phyloP scores from a whole-genome alignment of 2,888 invertebrate species.

The Parnassius apollo region DNA sequence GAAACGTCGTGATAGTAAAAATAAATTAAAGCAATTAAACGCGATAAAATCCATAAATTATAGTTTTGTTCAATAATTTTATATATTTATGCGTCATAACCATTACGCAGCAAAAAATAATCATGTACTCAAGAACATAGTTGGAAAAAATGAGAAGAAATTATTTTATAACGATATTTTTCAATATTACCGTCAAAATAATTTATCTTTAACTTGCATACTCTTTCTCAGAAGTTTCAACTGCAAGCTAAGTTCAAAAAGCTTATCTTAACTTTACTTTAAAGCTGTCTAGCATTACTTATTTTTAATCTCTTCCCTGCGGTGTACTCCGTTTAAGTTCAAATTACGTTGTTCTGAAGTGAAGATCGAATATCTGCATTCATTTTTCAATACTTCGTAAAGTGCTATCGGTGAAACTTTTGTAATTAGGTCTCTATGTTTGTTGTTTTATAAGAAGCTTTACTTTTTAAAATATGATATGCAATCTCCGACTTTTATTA shows the following conservation, averaged over 20 bases:
- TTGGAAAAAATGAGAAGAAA: too few relatives aligned
- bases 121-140: too few relatives aligned
- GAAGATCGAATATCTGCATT: constrained; percentile 71
- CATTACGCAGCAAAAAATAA: too few relatives aligned
- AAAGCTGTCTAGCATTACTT: constrained; percentile 63
- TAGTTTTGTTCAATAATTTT: too few relatives aligned
- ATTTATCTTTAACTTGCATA: not conserved
- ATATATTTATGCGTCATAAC: too few relatives aligned
- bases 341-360: constrained; percentile 72
- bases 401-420: constrained; percentile 56
- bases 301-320: constrained; percentile 67
- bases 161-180: too few relatives aligned
- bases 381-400: constrained; percentile 74
- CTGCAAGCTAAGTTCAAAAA: constrained; percentile 15
- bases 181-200: too few relatives aligned
- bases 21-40: too few relatives aligned
- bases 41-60: too few relatives aligned
- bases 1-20: too few relatives aligned
- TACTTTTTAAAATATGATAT: constrained; percentile 1
- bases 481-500: not conserved
- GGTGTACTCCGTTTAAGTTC: constrained; percentile 65
- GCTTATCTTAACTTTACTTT: constrained; percentile 74
- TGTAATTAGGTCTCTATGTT: constrained; percentile 55
- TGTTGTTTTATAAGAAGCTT: constrained; percentile 18
- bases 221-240: not conserved